Base-by-base conservation (phyloP, 2,888 invertebrate genomes). In the Cephus runcator region DNA sequence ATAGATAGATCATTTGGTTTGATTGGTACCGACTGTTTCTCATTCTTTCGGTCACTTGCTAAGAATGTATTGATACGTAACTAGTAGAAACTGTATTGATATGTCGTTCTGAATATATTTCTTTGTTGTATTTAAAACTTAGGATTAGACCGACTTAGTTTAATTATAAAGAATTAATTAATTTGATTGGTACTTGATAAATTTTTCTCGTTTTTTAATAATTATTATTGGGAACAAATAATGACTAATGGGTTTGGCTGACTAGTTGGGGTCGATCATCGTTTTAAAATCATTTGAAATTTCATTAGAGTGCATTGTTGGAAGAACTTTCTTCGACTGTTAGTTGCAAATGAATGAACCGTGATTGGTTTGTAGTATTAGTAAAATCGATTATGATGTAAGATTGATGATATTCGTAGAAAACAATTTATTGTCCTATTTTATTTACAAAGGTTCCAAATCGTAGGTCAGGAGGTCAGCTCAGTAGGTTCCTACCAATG, bases 361-460 rank as follows among this genome's bases (percentile, higher is more conserved):
- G 56, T 23, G 23, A 56, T 23, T 56, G 9, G 23, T 9, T 56
- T 56, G 56, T 23, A 2, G 23, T 11, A 73, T 75, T 1, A 69
- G 11, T 69, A 34, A 33, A 69, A 34, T 33, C n/a, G 12, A 15
- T 12, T 4, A 31, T 12, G 68, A 31, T 2, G 9, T 75, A 4
- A 73, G 34, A 56, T 34, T 1, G 73, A 73, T 35, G 34, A 56
- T 56, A 75, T 78, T 76, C 23, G 68, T 73, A 77, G 56, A 79
- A 79, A 79, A 79, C 79, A 91, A 91, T 91, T 91, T 91, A 90
- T 91, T 90, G 85, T 85, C 86, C 91, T 91, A 91, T 85, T 89
- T 85, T 91, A 91, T 91, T 85, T 91, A 91, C 91, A 91, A 31
- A 33, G 83, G 83, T 76, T 69, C 23, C 69, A 30, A 69, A 56